Base-by-base conservation (phyloP, 2,797 vertebrate genomes). In the Heteromormyrus szaboi region DNA sequence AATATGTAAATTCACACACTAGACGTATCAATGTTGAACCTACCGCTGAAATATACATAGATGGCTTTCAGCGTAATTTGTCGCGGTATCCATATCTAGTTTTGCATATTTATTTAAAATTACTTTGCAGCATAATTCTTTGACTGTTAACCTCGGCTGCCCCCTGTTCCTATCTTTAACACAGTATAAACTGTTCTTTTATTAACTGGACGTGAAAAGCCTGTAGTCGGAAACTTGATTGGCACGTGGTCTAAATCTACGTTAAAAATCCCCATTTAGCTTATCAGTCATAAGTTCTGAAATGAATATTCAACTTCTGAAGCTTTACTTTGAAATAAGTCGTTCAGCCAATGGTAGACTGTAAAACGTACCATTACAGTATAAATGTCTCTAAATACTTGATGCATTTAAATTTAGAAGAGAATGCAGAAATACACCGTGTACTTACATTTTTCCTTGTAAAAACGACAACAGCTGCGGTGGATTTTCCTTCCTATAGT, bases 231-330 rank as follows among this genome's bases (percentile, higher is more conserved):
- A 81, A 81, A n/a, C 46, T 17, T 53, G 25, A 85, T 85, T 85
- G 44, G 51, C 83, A 51, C 83, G 41, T 81, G 46, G 83, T 85
- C 48, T 46, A 85, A 17, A 51, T 85, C n/a, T 85, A 85, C 83
- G 48, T 50, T 85, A 33, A 51, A 85, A 85, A 85, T 17, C 83
- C 83, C 83, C 83, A 53, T 85, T 25, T 85, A 48, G 3, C n/a
- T 51, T 53, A 85, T 51, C 83, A 25, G 79, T 50, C 83, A 51
- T 33, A 25, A 25, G 4, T 85, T 51, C 83, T 85, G 83, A 33
- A 85, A 50, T 50, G 44, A 85, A 51, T 85, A 85, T 85, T 85
- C 50, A 76, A 25, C 48, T 25, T 48, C 37, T 83, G 17, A 83
- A 83, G n/a, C 14, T 83, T 85, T 46, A 48, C 46, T 85, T 50